phyloP scores from a whole-genome alignment of 2,113 vertebrate genomes.

The Varanus salvator region DNA sequence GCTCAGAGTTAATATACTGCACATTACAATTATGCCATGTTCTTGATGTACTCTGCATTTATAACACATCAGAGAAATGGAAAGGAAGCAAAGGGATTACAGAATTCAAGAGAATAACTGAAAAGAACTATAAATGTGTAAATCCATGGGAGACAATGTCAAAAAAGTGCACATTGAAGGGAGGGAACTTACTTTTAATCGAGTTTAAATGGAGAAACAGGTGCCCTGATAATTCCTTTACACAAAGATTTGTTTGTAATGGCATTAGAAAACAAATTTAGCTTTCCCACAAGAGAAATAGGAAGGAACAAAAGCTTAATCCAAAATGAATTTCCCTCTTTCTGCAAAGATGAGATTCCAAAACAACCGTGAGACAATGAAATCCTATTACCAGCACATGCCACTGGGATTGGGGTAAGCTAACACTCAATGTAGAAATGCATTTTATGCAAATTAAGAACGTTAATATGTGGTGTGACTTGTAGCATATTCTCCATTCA shows the following conservation, averaged over 20 bases:
- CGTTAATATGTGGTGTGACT: conserved; percentile 19
- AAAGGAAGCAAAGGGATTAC: conserved; percentile 17
- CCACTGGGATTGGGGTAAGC: neutral
- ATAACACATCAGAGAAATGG: neutral
- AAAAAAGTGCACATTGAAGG: conserved; percentile 37
- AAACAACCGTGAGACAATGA: neutral
- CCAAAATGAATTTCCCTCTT: conserved; percentile 36
- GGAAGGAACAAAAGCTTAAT: conserved; percentile 19
- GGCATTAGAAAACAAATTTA: conserved; percentile 54
- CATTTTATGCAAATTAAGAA: conserved; percentile 30
- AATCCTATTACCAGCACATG: conserved; percentile 22
- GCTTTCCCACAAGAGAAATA: neutral
- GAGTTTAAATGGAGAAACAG: conserved; percentile 47
- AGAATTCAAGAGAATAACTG: conserved; percentile 40
- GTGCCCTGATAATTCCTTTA: conserved; percentile 38
- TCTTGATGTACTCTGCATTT: neutral
- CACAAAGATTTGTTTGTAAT: conserved; percentile 59
- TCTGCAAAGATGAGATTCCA: conserved; percentile 41
- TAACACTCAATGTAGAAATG: neutral
- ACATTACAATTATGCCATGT: neutral
- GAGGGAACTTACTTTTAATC: conserved; percentile 9
- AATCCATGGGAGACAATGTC: neutral
- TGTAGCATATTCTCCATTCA: conserved; percentile 29
- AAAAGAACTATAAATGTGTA: conserved; percentile 19
- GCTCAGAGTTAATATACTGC: neutral